Conservation (phyloP, 2,888 invertebrate species). For the Heliconius cydno region DNA sequence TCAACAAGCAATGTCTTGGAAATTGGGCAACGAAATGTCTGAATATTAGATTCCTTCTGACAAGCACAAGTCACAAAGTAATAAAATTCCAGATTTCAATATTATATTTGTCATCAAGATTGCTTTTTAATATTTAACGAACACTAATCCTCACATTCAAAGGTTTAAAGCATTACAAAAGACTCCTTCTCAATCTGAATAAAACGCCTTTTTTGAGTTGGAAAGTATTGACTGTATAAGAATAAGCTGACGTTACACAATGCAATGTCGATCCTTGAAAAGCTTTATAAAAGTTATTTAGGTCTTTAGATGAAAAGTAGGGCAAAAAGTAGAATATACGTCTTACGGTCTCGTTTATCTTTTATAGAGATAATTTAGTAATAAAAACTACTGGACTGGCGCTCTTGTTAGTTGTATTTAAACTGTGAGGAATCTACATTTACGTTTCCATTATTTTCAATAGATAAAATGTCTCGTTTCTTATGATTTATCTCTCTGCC, state of each 20-base stretch:
- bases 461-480: too few relatives aligned
- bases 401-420: neutral
- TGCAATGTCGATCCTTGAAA: neutral
- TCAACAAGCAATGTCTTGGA: too few relatives aligned
- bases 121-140: neutral
- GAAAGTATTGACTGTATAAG: neutral
- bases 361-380: neutral
- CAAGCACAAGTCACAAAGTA: too few relatives aligned
- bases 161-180: neutral
- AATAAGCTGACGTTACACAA: slow-evolving; percentile 12
- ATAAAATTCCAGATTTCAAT: too few relatives aligned
- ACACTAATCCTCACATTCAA: neutral
- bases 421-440: neutral
- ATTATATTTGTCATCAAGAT: neutral
- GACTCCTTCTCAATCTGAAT: neutral
- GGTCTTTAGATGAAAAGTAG: neutral
- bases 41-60: too few relatives aligned
- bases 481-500: too few relatives aligned
- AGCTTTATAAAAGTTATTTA: neutral
- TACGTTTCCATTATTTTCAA: too few relatives aligned
- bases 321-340: neutral
- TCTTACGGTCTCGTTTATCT: neutral
- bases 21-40: too few relatives aligned
- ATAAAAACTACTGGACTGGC: neutral
- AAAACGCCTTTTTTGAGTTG: neutral